Percentiles rank a stretch among this genome's conserved stretches.
Conservation (phyloP, 1,140 invertebrate genomes). For the Mya arenaria region DNA sequence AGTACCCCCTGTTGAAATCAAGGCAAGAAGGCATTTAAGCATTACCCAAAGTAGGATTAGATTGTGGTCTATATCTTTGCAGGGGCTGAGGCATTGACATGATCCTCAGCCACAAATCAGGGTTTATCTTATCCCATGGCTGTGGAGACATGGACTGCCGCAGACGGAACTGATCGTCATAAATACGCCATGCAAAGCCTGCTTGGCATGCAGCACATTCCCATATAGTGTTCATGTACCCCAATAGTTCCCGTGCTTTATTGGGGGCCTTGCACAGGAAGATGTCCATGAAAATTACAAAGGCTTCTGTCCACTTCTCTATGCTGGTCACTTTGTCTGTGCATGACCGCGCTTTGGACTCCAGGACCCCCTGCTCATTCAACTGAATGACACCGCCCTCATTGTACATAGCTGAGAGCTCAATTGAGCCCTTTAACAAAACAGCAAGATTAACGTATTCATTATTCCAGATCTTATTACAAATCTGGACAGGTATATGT, state of each 20-base stretch:
- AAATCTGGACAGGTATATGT: neutral
- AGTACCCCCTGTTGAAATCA: too few relatives aligned
- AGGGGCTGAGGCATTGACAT: too few relatives aligned
- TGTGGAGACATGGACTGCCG: too few relatives aligned
- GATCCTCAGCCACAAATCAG: too few relatives aligned
- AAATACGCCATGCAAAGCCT: neutral
- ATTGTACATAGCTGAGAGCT: neutral
- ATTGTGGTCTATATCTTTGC: too few relatives aligned
- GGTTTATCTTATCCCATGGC: too few relatives aligned
- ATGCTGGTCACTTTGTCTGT: constrained; percentile 1
- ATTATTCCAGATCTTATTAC: neutral
- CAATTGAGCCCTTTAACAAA: neutral
- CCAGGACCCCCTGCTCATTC: neutral
- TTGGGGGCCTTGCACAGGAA: neutral
- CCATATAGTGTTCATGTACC: constrained; percentile 10
- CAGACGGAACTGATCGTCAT: too few relatives aligned
- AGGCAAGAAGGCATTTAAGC: too few relatives aligned
- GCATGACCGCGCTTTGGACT: neutral
- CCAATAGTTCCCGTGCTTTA: neutral
- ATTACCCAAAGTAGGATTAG: too few relatives aligned
- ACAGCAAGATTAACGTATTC: constrained; percentile 27
- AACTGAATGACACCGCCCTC: neutral
- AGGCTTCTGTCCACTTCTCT: constrained; percentile 26
- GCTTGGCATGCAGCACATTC: neutral
- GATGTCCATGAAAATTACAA: constrained; percentile 2